These are phyloP conservation scores for Gasterosteus nipponicus DNA, from an alignment of 2,113 vertebrate species.

Conservation along the genomic window DNA sequence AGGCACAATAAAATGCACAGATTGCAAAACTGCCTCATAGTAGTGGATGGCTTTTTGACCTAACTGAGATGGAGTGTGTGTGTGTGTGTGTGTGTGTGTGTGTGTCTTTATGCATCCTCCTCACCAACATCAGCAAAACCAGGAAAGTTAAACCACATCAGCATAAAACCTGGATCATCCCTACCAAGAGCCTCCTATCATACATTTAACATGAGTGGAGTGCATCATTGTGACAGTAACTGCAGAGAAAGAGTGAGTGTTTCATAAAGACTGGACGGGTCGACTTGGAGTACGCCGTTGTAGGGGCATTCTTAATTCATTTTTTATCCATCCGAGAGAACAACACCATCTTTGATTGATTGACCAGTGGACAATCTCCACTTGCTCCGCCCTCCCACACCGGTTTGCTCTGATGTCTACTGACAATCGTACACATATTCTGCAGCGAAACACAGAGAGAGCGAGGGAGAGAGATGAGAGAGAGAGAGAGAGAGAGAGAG, in stretches of 20 bases:
- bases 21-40: constrained; percentile 37
- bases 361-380: neutral
- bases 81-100: constrained; percentile 2
- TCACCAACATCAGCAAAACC: constrained; percentile 59
- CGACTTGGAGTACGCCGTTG: too few species aligned
- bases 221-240: constrained; percentile 5
- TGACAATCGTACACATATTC: neutral
- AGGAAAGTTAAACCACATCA: constrained; percentile 45
- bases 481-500: too few species aligned
- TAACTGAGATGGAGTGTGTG: neutral
- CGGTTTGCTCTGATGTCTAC: neutral
- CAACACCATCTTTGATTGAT: neutral
- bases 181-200: constrained; percentile 42
- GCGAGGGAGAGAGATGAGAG: neutral
- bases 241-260: neutral
- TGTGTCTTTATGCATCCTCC: constrained; percentile 22
- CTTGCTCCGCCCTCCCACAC: neutral
- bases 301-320: neutral
- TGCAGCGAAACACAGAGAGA: neutral
- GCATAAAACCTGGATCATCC: constrained; percentile 48
- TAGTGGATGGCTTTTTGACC: constrained; percentile 49
- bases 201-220: neutral
- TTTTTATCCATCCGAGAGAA: neutral
- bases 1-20: constrained; percentile 56
- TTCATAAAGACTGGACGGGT: neutral